Base-by-base conservation (phyloP, 2,888 invertebrate genomes). In the Cataglyphis livida region DNA sequence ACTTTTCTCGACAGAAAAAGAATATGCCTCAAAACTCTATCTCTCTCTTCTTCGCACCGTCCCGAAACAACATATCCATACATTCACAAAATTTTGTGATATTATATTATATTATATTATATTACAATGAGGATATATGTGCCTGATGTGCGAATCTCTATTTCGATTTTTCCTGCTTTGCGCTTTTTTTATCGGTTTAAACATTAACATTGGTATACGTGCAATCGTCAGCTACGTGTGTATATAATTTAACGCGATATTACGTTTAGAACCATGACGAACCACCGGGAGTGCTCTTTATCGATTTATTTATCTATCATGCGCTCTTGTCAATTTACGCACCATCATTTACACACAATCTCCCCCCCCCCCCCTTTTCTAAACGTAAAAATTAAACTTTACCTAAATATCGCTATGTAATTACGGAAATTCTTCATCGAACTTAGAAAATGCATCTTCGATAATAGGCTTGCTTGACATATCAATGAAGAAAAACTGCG, bases 1-100 rank as follows among this genome's bases (percentile, higher is more conserved):
- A 92, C 92, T 93, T 93, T 79, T 51, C 48, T 51, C 48, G n/a
- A 51, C 48, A 51, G 91, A 92, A 89, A 90, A 91, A 92, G 88
- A 89, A 87, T 89, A 51, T 71, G 89, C 86, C 79, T 90, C 83
- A 85, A 85, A 82, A 84, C 81, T 86, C 66, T 76, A 82, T 87
- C 75, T 87, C 86, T 71, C 54, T 66, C 64, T 64, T 76, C 85
- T 68, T 65, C 81, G 73, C 41, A 73, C 28, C 15, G 41, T 73
- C 44, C 51, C 65, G 70, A 51, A 84, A 85, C 83, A 84, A 75
- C 18, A 85, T 85, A 87, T 74, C 66, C 71, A 66, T 85, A 85
- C 65, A 85, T 83, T 76, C 75, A 51, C 59, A 75, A 32, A 61
- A 81, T 62, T 51, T 7, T n/a, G n/a, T n/a, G 71, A 75, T 61